These are phyloP conservation scores for Syrrhaptes paradoxus DNA, from an alignment of 2,113 vertebrate genomes.

Conservation along the genomic window DNA sequence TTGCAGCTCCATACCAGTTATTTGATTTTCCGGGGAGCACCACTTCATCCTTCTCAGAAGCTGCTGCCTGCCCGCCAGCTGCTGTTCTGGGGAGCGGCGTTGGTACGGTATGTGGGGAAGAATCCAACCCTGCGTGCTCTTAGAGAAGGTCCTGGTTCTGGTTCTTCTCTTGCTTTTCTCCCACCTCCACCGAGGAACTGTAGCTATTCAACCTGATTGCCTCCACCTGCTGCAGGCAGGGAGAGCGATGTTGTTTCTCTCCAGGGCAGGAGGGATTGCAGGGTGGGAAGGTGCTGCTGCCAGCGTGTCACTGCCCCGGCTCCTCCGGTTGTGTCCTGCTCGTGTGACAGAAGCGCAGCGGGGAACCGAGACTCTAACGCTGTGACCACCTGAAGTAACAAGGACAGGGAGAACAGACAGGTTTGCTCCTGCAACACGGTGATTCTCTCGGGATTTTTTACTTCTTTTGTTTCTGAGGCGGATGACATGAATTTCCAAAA, in stretches of 20 bases:
- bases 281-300: accelerated
- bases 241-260: background rate
- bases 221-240: background rate
- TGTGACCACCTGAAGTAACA: background rate
- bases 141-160: conserved; percentile 20
- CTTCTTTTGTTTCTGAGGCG: background rate
- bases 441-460: background rate
- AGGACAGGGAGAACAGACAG: background rate
- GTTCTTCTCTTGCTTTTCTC: conserved; percentile 9
- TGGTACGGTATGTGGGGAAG: background rate
- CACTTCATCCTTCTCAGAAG: conserved; percentile 5
- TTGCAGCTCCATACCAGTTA: background rate
- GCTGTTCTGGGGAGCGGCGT: background rate
- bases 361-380: background rate
- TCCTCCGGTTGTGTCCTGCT: accelerated
- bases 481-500: background rate
- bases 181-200: background rate
- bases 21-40: conserved; percentile 33
- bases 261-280: background rate
- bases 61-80: conserved; percentile 19
- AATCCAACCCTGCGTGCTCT: background rate
- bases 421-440: background rate
- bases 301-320: background rate
- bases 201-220: background rate
- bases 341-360: background rate